Evolutionary conservation across 2,888 invertebrate species (phyloP), one percentile per base, ranked within the genome.

Genomic region (Colostygia pectinataria): DNA sequence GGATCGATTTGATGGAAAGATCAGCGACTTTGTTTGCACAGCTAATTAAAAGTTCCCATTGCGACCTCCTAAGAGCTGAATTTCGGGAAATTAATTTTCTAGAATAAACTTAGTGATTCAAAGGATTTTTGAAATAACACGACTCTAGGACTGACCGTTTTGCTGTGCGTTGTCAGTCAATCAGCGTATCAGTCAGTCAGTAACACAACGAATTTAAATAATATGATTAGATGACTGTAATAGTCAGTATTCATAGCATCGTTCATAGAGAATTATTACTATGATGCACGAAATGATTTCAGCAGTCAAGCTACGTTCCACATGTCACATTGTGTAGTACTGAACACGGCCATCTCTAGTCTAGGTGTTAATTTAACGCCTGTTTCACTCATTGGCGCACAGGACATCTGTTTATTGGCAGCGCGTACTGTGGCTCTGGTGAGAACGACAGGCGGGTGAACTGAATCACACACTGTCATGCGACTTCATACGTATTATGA

Each of bases 311-410:
- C 61, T 65, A 37, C 39, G 44, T 48, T 46, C 53, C 70, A 72
- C 65, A 69, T 70, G 67, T 75, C 32, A 14, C 15, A 4, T 32
- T 44, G 28, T 38, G 33, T 36, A 28, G 41, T 37, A n/a, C 40
- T 69, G 70, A 73, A 77, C 75, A 70, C 68, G 67, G 71, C 66
- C 68, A 74, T 73, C 76, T 77, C 66, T 65, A 66, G 63, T 71
- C 71, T 76, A 83, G 82, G 83, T 80, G 78, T 80, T 83, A 82
- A 86, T 86, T 88, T 84, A 81, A 85, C 79, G 77, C 77, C 78
- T 75, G 80, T 80, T 80, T 75, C 78, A 77, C 70, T 80, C 78
- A 83, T 84, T 83, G 83, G 70, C 69, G 71, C 63, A 69, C 75
- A 72, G 79, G 74, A 80, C 79, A 81, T 79, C 79, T 78, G 79